Evolutionary conservation across 2,797 vertebrate genomes (phyloP).

Genomic region (Phoxinus dragarum): DNA sequence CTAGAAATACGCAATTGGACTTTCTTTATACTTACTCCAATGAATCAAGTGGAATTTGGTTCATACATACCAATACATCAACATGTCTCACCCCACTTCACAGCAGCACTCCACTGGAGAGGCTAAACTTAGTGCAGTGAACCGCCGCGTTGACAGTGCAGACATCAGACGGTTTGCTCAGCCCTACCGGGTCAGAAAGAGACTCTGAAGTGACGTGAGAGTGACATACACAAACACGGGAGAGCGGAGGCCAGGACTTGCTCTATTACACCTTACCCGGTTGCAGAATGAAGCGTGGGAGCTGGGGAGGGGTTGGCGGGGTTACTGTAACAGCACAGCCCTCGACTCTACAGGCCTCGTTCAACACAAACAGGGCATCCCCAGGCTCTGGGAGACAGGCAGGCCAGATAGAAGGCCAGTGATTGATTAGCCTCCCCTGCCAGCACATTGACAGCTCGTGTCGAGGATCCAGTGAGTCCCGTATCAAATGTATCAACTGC

Average conservation of each 20-base stretch:
- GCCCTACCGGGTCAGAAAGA: conserved; percentile 27
- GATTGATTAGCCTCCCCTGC: conserved; percentile 84
- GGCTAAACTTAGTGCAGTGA: conserved; percentile 44
- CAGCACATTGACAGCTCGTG: conserved; percentile 82
- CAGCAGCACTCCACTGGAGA: conserved; percentile 43
- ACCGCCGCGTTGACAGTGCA: conserved; percentile 39
- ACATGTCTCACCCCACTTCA: conserved; percentile 47
- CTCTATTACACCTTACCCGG: conserved; percentile 24
- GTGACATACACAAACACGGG: conserved; percentile 57
- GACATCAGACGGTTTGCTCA: conserved; percentile 43
- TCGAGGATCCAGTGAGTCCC: conserved; percentile 76
- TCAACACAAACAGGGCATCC: conserved; percentile 71
- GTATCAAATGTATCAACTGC: conserved; percentile 80
- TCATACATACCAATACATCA: conserved; percentile 37
- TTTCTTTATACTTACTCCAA: conserved; percentile 2
- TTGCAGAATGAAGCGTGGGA: conserved; percentile 8
- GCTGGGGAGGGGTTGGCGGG: conserved; percentile 36
- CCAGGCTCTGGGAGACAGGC: conserved; percentile 67
- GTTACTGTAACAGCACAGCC: conserved; percentile 56
- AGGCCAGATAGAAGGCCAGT: conserved; percentile 75
- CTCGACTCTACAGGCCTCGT: conserved; percentile 62
- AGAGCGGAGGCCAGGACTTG: conserved; percentile 40
- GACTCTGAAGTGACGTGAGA: conserved; percentile 43
- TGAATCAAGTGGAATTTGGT: conserved; percentile 19
- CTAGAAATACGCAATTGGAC: conserved; percentile 32